Percentiles rank a stretch among this genome's conserved stretches.
Conservation (phyloP, 2,113 vertebrate species). For the Nothobranchius kuhntae region DNA sequence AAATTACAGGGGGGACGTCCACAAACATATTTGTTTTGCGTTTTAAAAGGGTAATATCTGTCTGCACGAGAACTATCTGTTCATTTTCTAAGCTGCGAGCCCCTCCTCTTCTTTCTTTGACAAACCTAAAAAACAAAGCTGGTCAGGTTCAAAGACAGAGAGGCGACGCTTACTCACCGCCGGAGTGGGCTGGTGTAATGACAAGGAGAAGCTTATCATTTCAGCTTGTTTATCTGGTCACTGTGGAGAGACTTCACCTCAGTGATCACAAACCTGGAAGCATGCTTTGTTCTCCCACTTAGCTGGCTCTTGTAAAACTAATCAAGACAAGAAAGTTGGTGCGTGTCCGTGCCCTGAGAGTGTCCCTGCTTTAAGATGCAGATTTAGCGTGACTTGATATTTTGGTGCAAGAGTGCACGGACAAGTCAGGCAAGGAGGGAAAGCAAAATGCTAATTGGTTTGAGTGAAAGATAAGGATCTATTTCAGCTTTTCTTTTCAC, state of each 20-base stretch:
- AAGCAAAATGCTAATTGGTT: constrained; percentile 1
- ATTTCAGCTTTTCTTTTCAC: constrained; percentile 19
- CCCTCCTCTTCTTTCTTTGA: constrained; percentile 10
- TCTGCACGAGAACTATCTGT: constrained; percentile 67
- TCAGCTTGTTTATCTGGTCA: constrained; percentile 25
- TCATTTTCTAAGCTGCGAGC: constrained; percentile 34
- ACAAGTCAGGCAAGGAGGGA: constrained; percentile 44
- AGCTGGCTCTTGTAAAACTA: constrained; percentile 10
- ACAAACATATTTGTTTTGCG: constrained; percentile 75
- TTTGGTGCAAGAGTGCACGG: constrained; percentile 15
- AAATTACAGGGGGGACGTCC: constrained; percentile 72
- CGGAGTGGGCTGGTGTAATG: constrained; percentile 46
- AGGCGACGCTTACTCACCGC: constrained; percentile 32
- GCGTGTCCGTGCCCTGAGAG: constrained; percentile 19
- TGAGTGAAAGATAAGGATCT: constrained; percentile 32
- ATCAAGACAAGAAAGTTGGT: constrained; percentile 29
- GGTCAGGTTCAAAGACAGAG: constrained; percentile 63
- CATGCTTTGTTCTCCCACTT: constrained; percentile 36
- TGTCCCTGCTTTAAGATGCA: constrained; percentile 15
- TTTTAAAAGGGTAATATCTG: constrained; percentile 71
- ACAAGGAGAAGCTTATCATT: constrained; percentile 42
- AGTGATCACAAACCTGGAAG: constrained; percentile 41
- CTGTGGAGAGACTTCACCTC: constrained; percentile 22
- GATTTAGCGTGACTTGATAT: background rate
- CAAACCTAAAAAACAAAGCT: constrained; percentile 58